Conservation (phyloP, 2,888 invertebrate genomes). For the Coelopa pilipes region DNA sequence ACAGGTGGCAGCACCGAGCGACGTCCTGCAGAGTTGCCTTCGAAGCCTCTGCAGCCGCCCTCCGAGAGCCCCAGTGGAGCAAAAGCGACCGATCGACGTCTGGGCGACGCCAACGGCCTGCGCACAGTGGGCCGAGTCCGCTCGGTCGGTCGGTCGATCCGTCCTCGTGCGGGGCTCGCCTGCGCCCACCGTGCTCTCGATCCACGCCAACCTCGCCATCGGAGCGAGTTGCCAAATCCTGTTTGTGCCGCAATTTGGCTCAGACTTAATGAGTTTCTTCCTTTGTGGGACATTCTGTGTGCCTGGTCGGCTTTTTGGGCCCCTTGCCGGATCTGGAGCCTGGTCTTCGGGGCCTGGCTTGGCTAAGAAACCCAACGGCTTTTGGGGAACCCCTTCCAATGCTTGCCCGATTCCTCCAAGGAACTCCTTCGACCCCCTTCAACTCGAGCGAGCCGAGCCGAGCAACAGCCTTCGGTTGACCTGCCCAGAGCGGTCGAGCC, state of each 20-base stretch:
- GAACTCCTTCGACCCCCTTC: too few species aligned
- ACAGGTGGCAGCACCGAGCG: slow-evolving; percentile 8
- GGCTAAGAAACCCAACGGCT: too few species aligned
- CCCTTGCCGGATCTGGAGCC: too few species aligned
- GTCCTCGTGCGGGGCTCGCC: background rate
- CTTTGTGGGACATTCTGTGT: slow-evolving; percentile 24
- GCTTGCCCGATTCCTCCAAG: too few species aligned
- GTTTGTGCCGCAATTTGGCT: slow-evolving; percentile 27
- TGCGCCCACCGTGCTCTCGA: background rate
- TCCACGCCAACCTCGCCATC: background rate
- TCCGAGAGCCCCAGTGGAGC: background rate
- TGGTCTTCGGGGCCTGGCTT: too few species aligned
- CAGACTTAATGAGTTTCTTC: slow-evolving; percentile 32
- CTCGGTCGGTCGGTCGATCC: too few species aligned
- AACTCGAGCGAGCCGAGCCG: too few species aligned
- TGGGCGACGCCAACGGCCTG: too few species aligned
- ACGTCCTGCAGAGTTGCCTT: background rate
- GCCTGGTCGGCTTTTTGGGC: background rate
- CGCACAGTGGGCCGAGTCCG: too few species aligned
- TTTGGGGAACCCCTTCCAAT: too few species aligned
- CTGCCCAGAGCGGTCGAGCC: too few species aligned
- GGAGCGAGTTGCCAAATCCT: slow-evolving; percentile 27
- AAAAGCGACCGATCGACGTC: background rate
- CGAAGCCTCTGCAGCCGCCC: background rate
- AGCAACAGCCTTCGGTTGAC: too few species aligned